Conservation (phyloP, 2,797 vertebrate species). For the Macrochelys suwanniensis region DNA sequence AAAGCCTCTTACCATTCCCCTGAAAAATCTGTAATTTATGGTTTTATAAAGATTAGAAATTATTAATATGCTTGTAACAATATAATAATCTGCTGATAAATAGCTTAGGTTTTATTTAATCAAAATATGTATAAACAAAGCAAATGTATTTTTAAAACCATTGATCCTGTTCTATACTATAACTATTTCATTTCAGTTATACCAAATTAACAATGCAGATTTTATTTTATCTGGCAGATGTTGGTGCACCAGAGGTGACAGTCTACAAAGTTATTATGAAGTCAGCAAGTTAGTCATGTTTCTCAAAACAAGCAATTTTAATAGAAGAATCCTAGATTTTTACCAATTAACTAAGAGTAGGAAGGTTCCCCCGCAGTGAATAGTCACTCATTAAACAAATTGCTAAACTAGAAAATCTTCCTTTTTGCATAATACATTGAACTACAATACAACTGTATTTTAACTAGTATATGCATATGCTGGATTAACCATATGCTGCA, state of each 20-base stretch:
- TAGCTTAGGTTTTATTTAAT: background rate
- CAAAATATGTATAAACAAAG: background rate
- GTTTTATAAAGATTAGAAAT: background rate
- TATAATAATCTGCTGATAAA: background rate
- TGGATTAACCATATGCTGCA: accelerated
- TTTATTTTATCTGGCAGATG: background rate
- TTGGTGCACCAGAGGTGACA: background rate
- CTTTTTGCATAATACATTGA: background rate
- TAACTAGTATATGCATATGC: accelerated
- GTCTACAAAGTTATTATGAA: background rate
- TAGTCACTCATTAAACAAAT: background rate
- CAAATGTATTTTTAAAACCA: accelerated
- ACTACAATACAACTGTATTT: background rate
- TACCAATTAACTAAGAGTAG: background rate
- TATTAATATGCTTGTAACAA: background rate
- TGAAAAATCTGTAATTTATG: background rate
- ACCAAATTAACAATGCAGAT: background rate
- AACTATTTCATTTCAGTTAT: background rate
- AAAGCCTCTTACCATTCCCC: background rate
- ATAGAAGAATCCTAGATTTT: background rate
- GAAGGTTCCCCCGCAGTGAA: background rate
- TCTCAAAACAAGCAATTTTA: background rate
- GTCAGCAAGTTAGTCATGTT: background rate
- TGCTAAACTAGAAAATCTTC: background rate
- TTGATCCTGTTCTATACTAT: background rate